Base-by-base conservation (phyloP, 2,113 vertebrate species). In the Dicaeum eximium region DNA sequence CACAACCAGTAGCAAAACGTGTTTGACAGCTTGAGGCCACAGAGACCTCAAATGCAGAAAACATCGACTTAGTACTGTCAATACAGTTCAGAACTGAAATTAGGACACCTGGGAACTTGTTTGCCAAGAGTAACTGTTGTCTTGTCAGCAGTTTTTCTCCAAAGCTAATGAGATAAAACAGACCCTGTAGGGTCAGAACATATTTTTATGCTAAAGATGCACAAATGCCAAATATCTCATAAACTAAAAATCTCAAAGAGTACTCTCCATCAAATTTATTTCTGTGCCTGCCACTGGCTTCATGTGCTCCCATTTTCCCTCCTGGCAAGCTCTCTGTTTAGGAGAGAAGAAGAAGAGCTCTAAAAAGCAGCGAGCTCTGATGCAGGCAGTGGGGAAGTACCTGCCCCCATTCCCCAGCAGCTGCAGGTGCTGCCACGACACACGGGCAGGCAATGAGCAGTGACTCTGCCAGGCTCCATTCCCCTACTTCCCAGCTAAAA, bases 61-160 rank as follows among this genome's bases (percentile, higher is more conserved):
- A 79, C 19, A 48, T 8, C 2, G 0, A 66, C 7, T 10, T 27
- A 77, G 19, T 11, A 72, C 28, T 27, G 28, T 13, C 1, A 6
- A 77, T 62, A 33, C 7, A 19, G 19, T 33, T 47, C 18, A 62
- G 60, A 86, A 73, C 5, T 38, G 37, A 92, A 80, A 30, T 40
- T 15, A 73, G 45, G 72, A 17, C 27, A 33, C 33, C 64, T 67
- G 25, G 11, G 22, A 81, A 84, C 7, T 38, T 42, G 20, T 64
- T 87, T 53, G 58, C 28, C 31, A 65, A n/a, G 10, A 40, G 22
- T 48, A 69, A 73, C 5, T 69, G 57, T 42, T 45, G 33, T 24
- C 74, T 69, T 81, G 15, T 47, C 35, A 95, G 66, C 69, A 79
- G 24, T 20, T 38, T 78, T 88, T 80, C 23, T 83, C 25, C 42